Conservation (phyloP, 2,888 invertebrate species). For the Serripes groenlandicus region DNA sequence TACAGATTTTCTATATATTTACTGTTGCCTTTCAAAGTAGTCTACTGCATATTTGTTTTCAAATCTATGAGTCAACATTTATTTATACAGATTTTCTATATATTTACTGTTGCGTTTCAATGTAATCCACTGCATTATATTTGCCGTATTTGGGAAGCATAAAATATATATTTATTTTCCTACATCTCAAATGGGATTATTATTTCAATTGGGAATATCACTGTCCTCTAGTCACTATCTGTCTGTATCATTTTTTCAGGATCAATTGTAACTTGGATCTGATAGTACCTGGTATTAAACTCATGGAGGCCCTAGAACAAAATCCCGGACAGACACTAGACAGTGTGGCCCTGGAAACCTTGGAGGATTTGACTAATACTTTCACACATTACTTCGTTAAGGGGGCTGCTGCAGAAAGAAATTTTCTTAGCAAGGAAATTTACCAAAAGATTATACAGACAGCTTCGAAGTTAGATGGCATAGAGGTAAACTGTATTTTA, state of each 20-base stretch:
- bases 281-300: slow-evolving; percentile 85
- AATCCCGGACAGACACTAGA: slow-evolving; percentile 71
- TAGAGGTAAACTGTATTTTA: too few species aligned
- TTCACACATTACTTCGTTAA: slow-evolving; percentile 86
- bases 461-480: slow-evolving; percentile 68
- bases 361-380: slow-evolving; percentile 86
- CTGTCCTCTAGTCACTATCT: not conserved
- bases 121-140: too few species aligned
- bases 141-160: too few species aligned
- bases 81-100: too few species aligned
- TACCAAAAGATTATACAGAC: slow-evolving; percentile 73
- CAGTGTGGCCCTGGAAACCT: slow-evolving; percentile 41
- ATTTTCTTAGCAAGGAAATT: slow-evolving; percentile 71
- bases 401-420: slow-evolving; percentile 87
- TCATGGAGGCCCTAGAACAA: slow-evolving; percentile 84
- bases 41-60: too few species aligned
- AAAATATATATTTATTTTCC: too few species aligned
- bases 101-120: too few species aligned
- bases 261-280: slow-evolving; percentile 87
- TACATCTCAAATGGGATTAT: too few species aligned
- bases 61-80: too few species aligned
- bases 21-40: too few species aligned
- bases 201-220: not conserved
- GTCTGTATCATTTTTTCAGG: slow-evolving; percentile 65
- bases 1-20: too few species aligned